Evolutionary conservation across 2,797 vertebrate species (phyloP).

Genomic region (Hemibagrus guttatus): DNA sequence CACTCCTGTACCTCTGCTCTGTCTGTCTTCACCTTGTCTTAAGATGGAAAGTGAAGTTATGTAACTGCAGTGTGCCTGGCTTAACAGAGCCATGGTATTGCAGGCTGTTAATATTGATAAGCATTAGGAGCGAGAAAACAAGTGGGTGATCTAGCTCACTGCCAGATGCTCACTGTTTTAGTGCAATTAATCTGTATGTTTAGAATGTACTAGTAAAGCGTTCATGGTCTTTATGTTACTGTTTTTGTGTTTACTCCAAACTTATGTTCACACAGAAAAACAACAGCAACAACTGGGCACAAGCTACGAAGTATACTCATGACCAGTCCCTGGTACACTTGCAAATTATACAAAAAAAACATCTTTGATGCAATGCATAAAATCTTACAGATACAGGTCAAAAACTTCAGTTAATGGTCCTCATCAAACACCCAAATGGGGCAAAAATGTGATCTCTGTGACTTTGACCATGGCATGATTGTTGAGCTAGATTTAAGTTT

Average conservation of each 20-base stretch:
- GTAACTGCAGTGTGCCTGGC: conserved; percentile 62
- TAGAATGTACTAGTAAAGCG: not conserved
- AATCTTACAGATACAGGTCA: not conserved
- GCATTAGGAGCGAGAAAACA: conserved; percentile 18
- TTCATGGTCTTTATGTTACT: not conserved
- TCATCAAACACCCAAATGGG: not conserved
- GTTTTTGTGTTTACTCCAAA: not conserved
- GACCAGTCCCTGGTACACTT: not conserved
- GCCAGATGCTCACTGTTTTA: not conserved
- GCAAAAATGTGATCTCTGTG: not conserved
- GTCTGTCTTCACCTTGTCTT: conserved; percentile 27
- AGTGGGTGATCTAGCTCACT: conserved; percentile 10
- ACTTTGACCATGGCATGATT: not conserved
- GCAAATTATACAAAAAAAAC: not conserved
- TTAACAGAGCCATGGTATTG: conserved; percentile 56
- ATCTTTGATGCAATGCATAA: not conserved
- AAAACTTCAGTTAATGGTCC: not conserved
- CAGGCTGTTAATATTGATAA: conserved; percentile 38
- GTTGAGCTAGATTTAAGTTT: not conserved
- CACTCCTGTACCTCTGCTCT: conserved; percentile 27
- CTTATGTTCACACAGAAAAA: not conserved
- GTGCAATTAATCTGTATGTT: not conserved
- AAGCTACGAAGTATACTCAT: not conserved
- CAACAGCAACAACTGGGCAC: not conserved
- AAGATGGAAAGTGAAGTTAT: conserved; percentile 59